phyloP scores from a whole-genome alignment of 2,888 invertebrate genomes.

The Drosophila antonietae region DNA sequence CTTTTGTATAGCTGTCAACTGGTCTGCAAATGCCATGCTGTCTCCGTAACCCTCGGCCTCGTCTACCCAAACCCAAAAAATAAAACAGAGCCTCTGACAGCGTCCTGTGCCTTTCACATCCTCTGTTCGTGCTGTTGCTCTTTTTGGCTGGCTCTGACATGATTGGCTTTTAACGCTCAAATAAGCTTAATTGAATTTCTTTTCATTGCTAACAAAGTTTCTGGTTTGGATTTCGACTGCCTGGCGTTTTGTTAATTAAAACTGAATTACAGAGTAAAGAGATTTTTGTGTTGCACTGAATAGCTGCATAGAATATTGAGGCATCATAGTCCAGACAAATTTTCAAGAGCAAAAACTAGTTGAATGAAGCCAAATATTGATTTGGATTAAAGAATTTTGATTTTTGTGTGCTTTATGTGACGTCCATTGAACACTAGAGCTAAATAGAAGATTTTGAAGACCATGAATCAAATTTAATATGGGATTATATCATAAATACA shows the following conservation, averaged over 20 bases:
- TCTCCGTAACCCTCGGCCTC: neutral
- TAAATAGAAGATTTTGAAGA: neutral
- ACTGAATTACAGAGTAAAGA: constrained; percentile 64
- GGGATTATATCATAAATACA: too few relatives aligned
- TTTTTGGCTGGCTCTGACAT: constrained; percentile 67
- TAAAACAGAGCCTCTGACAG: constrained; percentile 6
- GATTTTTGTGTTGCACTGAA: constrained; percentile 16
- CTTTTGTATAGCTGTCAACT: constrained; percentile 53
- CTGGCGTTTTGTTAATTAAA: constrained; percentile 80
- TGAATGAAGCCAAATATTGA: neutral
- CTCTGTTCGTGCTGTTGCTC: constrained; percentile 52
- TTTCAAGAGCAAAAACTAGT: neutral
- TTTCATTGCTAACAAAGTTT: constrained; percentile 78
- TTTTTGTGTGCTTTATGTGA: neutral
- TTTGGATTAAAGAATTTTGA: neutral
- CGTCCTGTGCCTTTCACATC: constrained; percentile 17
- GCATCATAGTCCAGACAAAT: neutral
- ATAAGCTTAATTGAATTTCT: constrained; percentile 85
- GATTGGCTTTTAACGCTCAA: constrained; percentile 85
- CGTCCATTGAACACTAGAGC: neutral
- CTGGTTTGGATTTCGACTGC: constrained; percentile 50
- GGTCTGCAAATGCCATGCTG: constrained; percentile 14
- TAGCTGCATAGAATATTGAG: constrained; percentile 5
- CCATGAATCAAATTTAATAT: neutral
- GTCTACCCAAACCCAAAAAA: neutral